A percentile compares a stretch with the other conserved stretches of the same genome.
Conservation (phyloP, 1,140 invertebrate genomes). For the Bombus difficillimus region DNA sequence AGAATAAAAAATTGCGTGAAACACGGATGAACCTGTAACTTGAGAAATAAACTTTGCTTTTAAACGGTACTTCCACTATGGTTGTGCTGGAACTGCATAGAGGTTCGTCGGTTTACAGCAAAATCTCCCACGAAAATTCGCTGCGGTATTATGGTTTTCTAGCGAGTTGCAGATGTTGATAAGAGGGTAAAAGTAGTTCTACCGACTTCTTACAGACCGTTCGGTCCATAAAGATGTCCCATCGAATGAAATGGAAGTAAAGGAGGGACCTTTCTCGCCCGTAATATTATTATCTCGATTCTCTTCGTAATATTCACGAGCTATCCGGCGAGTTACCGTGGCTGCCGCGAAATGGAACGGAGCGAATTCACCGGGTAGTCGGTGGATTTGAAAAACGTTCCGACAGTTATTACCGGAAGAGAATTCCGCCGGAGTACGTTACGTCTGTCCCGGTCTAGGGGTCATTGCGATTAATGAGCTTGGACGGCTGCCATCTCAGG, state of each 20-base stretch:
- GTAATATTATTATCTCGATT: slow-evolving; percentile 60
- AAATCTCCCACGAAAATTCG: slow-evolving; percentile 1
- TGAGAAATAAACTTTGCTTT: not conserved
- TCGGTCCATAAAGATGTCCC: slow-evolving; percentile 39
- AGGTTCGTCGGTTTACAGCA: not conserved
- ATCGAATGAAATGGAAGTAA: slow-evolving; percentile 30
- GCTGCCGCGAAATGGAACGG: slow-evolving; percentile 57
- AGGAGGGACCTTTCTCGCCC: slow-evolving; percentile 23
- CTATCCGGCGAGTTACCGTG: slow-evolving; percentile 52
- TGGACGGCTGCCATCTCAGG: slow-evolving; percentile 67
- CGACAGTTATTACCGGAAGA: slow-evolving; percentile 67
- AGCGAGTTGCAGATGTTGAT: not conserved
- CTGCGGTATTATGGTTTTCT: not conserved
- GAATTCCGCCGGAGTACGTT: slow-evolving; percentile 56
- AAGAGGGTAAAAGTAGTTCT: not conserved
- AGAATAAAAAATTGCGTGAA: not conserved
- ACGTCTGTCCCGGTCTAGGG: slow-evolving; percentile 33
- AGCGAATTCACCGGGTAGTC: slow-evolving; percentile 15
- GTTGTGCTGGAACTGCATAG: not conserved
- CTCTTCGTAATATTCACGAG: slow-evolving; percentile 54
- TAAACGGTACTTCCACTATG: not conserved
- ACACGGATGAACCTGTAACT: not conserved
- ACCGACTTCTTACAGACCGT: not conserved
- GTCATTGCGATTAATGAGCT: slow-evolving; percentile 71
- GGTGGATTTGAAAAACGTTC: slow-evolving; percentile 64